Evolutionary conservation across 2,797 vertebrate species (phyloP).

Genomic region (Monodelphis domestica): DNA sequence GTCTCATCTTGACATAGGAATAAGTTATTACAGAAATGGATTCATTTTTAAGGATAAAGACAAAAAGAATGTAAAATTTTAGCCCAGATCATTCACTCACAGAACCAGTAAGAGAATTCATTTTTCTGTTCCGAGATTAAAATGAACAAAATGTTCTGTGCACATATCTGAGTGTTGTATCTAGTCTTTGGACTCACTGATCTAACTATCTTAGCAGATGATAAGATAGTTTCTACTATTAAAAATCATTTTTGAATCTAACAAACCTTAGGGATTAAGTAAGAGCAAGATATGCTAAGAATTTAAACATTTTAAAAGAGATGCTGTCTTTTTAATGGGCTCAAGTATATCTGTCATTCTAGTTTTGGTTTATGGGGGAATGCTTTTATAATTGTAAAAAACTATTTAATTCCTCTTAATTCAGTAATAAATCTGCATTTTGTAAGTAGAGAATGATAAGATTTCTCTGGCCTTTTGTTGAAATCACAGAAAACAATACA

Average conservation of each 20-base stretch:
- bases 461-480: conserved; percentile 54
- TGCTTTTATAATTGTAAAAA: conserved; percentile 40
- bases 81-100: neutral
- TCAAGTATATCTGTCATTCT: conserved; percentile 29
- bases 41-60: neutral
- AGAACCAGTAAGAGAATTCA: neutral
- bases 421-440: conserved; percentile 57
- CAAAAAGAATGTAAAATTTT: neutral
- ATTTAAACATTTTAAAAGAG: neutral
- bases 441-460: conserved; percentile 50
- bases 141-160: neutral
- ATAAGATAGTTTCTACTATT: neutral
- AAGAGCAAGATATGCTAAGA: conserved; percentile 23
- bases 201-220: neutral
- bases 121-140: neutral
- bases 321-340: neutral
- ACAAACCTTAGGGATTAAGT: conserved; percentile 3
- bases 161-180: conserved; percentile 6
- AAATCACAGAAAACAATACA: conserved; percentile 24
- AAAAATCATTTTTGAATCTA: neutral
- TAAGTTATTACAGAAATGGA: neutral
- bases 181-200: conserved; percentile 20
- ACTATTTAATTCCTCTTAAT: conserved; percentile 68
- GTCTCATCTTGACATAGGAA: neutral
- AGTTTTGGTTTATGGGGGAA: conserved; percentile 38